Base-by-base conservation (phyloP, 1,140 invertebrate genomes). In the Tetramorium simillimum region DNA sequence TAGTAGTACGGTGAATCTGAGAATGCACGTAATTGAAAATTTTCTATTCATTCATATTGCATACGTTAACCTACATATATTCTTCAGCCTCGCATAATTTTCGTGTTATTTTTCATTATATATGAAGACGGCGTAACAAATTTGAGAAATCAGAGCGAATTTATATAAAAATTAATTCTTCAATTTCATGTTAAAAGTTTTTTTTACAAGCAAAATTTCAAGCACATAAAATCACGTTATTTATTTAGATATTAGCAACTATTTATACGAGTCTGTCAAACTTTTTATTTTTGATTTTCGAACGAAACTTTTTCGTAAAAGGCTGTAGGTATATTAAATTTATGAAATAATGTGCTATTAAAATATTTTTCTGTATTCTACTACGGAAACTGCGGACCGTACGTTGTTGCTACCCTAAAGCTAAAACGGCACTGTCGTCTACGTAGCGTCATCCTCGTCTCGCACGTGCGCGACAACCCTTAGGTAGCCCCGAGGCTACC, bases 391-490 rank as follows among this genome's bases (percentile, higher is more conserved):
- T 43, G 9, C 40, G 60, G 3, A n/a, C 0, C 18, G n/a, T 7
- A 43, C 7, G 28, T 49, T 70, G 37, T 43, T 82, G 28, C 14
- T 12, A 6, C 18, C 28, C 40, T 60, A 43, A 33, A 84, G 18
- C 10, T 69, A 69, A 46, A 49, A 7, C 80, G 80, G 18, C 40
- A 72, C 69, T 84, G 53, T 60, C 24, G 53, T 81, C 40, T 84
- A 37, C n/a, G 24, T 84, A 84, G 40, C 40, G 69, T 84, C 69
- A 84, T 84, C 80, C 75, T 21, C 18, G 24, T 84, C 69, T 75
- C 40, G 67, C 69, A 84, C 69, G 69, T 84, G 80, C 40, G 69
- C 69, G 80, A 33, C 24, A 82, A 58, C 24, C 37, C 28, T 84
- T 56, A 46, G 21, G n/a, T n/a, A 81, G 33, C 46, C 63, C 28